A percentile compares a stretch with the other conserved stretches of the same genome.
phyloP scores from a whole-genome alignment of 2,113 vertebrate genomes.

The Ptilonorhynchus violaceus region DNA sequence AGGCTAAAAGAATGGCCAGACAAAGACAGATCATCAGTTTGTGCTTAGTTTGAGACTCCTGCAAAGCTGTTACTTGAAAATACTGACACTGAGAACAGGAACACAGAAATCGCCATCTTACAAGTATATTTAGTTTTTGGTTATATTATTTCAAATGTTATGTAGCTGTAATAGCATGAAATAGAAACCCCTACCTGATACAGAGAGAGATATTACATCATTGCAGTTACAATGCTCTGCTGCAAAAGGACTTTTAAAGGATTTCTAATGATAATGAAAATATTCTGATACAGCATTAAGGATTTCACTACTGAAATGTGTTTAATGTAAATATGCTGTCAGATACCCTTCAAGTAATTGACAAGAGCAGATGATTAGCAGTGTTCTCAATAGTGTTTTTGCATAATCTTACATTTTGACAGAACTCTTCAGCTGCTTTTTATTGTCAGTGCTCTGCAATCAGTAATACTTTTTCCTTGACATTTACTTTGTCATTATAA shows the following conservation, averaged over 20 bases:
- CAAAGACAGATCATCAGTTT: neutral
- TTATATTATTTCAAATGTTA: conserved; percentile 16
- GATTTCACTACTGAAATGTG: conserved; percentile 79
- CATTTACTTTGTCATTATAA: conserved; percentile 79
- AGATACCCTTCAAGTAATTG: conserved; percentile 91
- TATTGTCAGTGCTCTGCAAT: conserved; percentile 79
- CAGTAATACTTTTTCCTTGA: conserved; percentile 73
- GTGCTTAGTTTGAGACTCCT: neutral
- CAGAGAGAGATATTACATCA: neutral
- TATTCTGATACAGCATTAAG: conserved; percentile 76
- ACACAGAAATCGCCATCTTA: neutral
- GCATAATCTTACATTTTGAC: conserved; percentile 87
- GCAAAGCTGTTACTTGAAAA: neutral
- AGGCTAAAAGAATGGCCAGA: conserved; percentile 6
- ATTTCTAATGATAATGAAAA: conserved; percentile 74
- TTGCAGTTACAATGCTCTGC: neutral
- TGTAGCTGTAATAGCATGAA: neutral
- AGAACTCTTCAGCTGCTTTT: conserved; percentile 75
- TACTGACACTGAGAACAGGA: neutral
- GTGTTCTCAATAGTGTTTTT: conserved; percentile 84
- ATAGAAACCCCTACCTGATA: conserved; percentile 6
- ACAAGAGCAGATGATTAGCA: conserved; percentile 94
- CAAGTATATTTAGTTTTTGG: neutral
- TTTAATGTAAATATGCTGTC: conserved; percentile 93
- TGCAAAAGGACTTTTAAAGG: conserved; percentile 50